These are phyloP conservation scores for Drosophila yooni DNA, from an alignment of 2,888 invertebrate species.

Conservation along the genomic window DNA sequence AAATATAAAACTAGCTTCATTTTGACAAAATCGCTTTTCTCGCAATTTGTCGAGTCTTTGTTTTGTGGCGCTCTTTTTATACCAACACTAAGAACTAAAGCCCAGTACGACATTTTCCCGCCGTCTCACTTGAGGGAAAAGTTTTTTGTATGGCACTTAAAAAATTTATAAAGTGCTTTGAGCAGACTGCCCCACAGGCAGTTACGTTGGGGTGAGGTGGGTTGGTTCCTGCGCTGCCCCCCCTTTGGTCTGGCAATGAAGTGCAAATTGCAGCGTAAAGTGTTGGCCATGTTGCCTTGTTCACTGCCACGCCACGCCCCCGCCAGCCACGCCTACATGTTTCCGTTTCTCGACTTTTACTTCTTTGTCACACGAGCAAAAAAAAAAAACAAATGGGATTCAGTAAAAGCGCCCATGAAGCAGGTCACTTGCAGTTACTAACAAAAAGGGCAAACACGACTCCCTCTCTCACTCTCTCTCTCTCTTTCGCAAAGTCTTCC, in stretches of 20 bases:
- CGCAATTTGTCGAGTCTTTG: slow-evolving; percentile 17
- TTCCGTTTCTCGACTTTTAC: slow-evolving; percentile 67
- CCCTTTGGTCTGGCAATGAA: slow-evolving; percentile 67
- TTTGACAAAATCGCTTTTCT: slow-evolving; percentile 28
- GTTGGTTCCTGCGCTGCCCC: neutral
- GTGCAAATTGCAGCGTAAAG: slow-evolving; percentile 78
- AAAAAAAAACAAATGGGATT: slow-evolving; percentile 32
- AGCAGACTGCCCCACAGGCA: slow-evolving; percentile 61
- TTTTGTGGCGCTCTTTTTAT: slow-evolving; percentile 52
- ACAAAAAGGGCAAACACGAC: neutral
- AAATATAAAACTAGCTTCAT: slow-evolving; percentile 18
- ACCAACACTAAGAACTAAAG: slow-evolving; percentile 54
- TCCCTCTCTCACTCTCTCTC: neutral
- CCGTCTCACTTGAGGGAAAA: slow-evolving; percentile 39
- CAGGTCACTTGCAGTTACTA: slow-evolving; percentile 63
- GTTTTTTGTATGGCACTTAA: slow-evolving; percentile 72
- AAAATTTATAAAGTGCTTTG: slow-evolving; percentile 76
- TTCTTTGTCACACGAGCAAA: slow-evolving; percentile 68
- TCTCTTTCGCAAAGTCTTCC: neutral
- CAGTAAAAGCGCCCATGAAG: slow-evolving; percentile 35
- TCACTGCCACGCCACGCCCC: slow-evolving; percentile 23
- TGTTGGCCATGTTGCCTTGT: slow-evolving; percentile 59
- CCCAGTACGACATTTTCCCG: slow-evolving; percentile 18
- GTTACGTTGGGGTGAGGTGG: neutral
- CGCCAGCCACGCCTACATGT: slow-evolving; percentile 16